Evolutionary conservation across 2,888 invertebrate species (phyloP).

Genomic region (Physocephala rufipes): DNA sequence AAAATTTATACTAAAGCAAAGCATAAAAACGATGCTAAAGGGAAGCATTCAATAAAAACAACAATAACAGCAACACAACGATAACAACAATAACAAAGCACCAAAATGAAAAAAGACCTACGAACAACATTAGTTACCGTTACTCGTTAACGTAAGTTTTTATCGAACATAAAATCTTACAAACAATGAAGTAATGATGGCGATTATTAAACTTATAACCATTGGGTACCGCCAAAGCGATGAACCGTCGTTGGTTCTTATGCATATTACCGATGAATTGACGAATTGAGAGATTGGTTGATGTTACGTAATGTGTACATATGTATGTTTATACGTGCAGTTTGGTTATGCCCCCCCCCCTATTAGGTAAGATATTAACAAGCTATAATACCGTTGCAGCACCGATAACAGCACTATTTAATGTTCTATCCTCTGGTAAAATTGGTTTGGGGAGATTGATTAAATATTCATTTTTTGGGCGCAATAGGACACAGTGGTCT

Average conservation of each 20-base stretch:
- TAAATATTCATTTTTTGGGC: no score
- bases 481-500: no score
- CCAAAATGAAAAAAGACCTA: no score
- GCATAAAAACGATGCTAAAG: not conserved
- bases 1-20: not conserved
- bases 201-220: no score
- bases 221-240: no score
- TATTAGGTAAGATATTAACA: no score
- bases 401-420: no score
- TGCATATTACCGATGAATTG: not conserved
- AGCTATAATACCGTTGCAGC: no score
- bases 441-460: no score
- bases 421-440: no score
- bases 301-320: not conserved
- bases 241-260: not conserved
- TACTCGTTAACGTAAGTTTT: constrained; percentile 30
- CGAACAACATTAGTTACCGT: not conserved
- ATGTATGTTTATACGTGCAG: constrained; percentile 16
- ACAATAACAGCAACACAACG: not conserved
- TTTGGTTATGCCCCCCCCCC: constrained; percentile 37
- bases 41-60: not conserved
- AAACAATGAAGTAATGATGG: constrained; percentile 33
- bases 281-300: not conserved
- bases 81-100: constrained; percentile 4
- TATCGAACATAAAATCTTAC: constrained; percentile 35